Percentiles rank a stretch among this genome's conserved stretches.
phyloP scores from a whole-genome alignment of 2,888 invertebrate genomes.

The Heliconius aoede region DNA sequence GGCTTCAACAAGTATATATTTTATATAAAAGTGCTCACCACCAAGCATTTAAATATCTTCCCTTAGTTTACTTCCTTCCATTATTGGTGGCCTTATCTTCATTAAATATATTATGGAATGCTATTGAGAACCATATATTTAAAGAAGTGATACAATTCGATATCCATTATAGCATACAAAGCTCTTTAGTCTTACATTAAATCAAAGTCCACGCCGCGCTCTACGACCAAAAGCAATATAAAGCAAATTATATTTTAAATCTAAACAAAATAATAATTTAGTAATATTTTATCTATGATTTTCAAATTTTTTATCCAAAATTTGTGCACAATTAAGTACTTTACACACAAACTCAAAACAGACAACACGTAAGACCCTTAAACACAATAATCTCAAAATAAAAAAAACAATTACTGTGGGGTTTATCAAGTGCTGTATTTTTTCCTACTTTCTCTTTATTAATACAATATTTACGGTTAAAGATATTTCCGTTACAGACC shows the following conservation, averaged over 20 bases:
- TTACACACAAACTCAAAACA: slow-evolving; percentile 33
- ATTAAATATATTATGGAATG: slow-evolving; percentile 60
- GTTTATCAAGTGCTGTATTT: slow-evolving; percentile 48
- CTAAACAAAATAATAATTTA: slow-evolving; percentile 27
- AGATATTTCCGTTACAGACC: too few relatives aligned
- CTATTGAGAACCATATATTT: slow-evolving; percentile 49
- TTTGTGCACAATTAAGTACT: slow-evolving; percentile 40
- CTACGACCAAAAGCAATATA: slow-evolving; percentile 17
- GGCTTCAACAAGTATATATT: slow-evolving; percentile 55
- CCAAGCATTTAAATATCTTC: slow-evolving; percentile 47
- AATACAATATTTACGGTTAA: background rate
- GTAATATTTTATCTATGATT: slow-evolving; percentile 26
- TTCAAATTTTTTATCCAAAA: slow-evolving; percentile 22
- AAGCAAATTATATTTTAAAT: slow-evolving; percentile 30
- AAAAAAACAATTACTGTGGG: slow-evolving; percentile 51
- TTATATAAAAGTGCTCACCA: slow-evolving; percentile 54
- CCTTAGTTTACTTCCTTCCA: slow-evolving; percentile 25
- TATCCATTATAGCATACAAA: slow-evolving; percentile 47
- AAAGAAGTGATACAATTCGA: slow-evolving; percentile 47
- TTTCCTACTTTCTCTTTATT: slow-evolving; percentile 27
- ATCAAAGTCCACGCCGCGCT: slow-evolving; percentile 44
- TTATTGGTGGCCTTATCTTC: slow-evolving; percentile 32
- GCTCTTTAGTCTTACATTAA: slow-evolving; percentile 49
- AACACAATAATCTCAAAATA: slow-evolving; percentile 51
- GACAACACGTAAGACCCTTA: slow-evolving; percentile 49